A percentile compares a stretch with the other conserved stretches of the same genome.
These are phyloP conservation scores for Julus scandinavius DNA, from an alignment of 2,888 invertebrate species.

Conservation along the genomic window DNA sequence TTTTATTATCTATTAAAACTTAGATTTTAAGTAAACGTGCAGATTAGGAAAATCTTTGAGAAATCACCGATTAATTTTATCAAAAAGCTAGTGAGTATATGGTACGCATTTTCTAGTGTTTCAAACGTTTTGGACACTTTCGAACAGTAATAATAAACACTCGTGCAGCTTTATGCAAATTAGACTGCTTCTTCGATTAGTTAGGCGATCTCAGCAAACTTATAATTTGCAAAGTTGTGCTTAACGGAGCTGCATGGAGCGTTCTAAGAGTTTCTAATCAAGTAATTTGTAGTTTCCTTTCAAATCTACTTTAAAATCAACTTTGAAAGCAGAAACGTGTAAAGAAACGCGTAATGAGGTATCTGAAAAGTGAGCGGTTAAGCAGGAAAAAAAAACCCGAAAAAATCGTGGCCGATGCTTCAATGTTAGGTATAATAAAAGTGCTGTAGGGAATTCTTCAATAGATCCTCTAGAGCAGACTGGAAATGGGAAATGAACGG, in stretches of 20 bases:
- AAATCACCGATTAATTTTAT: too few species aligned
- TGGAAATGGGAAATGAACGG: not conserved
- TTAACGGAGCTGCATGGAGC: not conserved
- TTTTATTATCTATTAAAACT: too few species aligned
- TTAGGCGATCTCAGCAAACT: not conserved
- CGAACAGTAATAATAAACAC: not conserved
- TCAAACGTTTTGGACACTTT: too few species aligned
- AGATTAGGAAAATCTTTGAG: too few species aligned
- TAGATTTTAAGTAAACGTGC: too few species aligned
- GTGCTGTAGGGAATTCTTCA: constrained; percentile 13
- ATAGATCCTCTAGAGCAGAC: not conserved
- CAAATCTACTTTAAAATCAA: constrained; percentile 35
- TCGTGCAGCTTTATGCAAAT: not conserved
- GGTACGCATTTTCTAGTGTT: too few species aligned
- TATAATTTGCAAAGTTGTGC: constrained; percentile 10
- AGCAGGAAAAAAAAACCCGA: not conserved
- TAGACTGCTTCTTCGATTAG: not conserved
- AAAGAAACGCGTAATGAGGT: constrained; percentile 38
- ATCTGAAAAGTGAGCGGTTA: constrained; percentile 35
- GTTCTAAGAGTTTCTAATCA: constrained; percentile 18
- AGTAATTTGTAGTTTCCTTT: constrained; percentile 39
- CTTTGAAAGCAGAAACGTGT: constrained; percentile 34
- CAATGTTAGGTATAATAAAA: not conserved
- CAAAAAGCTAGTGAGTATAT: too few species aligned
- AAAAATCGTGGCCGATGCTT: constrained; percentile 16